phyloP scores from a whole-genome alignment of 2,113 vertebrate species.

The Archilochus colubris region DNA sequence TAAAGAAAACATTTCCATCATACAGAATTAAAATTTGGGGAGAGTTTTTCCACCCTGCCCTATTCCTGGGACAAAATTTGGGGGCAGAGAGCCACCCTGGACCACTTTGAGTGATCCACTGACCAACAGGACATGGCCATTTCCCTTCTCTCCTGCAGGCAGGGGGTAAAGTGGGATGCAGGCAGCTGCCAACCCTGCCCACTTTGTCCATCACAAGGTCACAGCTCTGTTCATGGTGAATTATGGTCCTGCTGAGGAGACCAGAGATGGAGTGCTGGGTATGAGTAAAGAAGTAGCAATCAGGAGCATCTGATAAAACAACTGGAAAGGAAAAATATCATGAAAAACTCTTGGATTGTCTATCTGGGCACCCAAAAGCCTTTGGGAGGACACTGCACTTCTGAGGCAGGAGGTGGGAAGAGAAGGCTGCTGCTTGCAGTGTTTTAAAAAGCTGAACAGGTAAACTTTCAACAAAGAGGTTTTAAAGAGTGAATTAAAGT shows the following conservation, averaged over 20 bases:
- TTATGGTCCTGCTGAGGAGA: background rate
- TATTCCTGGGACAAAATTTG: background rate
- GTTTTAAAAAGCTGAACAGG: background rate
- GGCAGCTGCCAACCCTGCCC: background rate
- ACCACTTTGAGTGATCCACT: background rate
- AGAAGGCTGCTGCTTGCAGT: background rate
- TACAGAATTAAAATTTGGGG: background rate
- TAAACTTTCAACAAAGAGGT: background rate
- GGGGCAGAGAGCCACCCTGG: background rate
- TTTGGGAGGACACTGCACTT: background rate
- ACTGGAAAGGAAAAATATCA: background rate
- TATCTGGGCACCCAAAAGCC: background rate
- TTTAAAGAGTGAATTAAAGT: background rate
- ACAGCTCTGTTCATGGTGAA: fast-evolving
- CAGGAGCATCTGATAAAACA: background rate
- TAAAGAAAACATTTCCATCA: background rate
- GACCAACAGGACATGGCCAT: background rate
- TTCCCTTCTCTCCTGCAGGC: too few species aligned
- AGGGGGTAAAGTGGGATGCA: background rate
- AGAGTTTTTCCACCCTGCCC: background rate
- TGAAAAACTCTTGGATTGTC: background rate
- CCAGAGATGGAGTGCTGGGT: background rate
- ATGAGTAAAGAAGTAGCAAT: background rate
- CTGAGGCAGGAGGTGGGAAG: background rate
- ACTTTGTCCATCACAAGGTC: background rate